Evolutionary conservation across 2,113 vertebrate species (phyloP).

Genomic region (Balaeniceps rex): DNA sequence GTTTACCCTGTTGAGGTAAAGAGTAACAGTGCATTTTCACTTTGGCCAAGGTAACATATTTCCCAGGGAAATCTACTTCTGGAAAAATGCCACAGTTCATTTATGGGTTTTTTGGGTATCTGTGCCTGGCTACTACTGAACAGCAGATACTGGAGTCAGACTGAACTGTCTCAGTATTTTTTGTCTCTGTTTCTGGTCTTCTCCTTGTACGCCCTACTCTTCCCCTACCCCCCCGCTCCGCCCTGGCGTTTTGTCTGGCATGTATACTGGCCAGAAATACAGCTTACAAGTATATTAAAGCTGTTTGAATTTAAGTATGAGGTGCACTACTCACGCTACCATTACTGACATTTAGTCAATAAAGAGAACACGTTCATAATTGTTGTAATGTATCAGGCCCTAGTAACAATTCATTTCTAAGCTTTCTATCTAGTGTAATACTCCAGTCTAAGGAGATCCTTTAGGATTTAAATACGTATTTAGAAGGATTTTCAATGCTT

Average conservation of each 20-base stretch:
- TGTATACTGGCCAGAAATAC: neutral
- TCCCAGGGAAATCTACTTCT: neutral
- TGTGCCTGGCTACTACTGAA: neutral
- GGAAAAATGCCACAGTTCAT: neutral
- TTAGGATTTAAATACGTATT: neutral
- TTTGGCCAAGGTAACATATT: neutral
- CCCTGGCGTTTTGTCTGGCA: neutral
- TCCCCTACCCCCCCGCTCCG: too few relatives aligned
- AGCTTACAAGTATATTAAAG: neutral
- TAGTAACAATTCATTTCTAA: neutral
- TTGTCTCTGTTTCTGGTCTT: neutral
- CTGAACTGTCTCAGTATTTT: neutral
- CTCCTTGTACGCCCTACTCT: neutral
- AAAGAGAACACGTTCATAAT: neutral
- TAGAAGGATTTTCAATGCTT: neutral
- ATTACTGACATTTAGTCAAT: neutral
- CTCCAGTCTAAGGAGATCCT: neutral
- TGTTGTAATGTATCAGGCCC: neutral
- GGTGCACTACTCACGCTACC: neutral
- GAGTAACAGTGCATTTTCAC: neutral
- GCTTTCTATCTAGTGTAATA: neutral
- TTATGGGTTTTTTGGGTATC: neutral
- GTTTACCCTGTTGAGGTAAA: neutral
- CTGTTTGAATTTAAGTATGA: neutral
- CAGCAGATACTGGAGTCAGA: neutral